A percentile compares a stretch with the other conserved stretches of the same genome.
phyloP scores from a whole-genome alignment of 2,113 vertebrate genomes.

The Chloropsis cyanopogon region DNA sequence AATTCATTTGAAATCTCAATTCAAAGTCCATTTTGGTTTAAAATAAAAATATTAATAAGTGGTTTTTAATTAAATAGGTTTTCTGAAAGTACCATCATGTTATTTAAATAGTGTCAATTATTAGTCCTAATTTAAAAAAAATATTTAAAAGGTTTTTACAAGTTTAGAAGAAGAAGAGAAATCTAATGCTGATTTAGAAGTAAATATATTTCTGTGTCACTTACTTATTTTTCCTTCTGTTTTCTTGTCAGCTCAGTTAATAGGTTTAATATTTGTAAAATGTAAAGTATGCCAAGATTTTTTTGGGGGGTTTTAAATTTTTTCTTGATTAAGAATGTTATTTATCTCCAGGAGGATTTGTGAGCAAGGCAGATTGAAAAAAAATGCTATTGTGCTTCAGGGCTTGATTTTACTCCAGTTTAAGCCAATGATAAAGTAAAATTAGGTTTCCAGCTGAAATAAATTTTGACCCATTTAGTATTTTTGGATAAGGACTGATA shows the following conservation, averaged over 20 bases:
- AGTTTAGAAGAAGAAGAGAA: not conserved
- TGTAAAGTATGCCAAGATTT: not conserved
- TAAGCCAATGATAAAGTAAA: conserved; percentile 16
- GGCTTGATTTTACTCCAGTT: conserved; percentile 28
- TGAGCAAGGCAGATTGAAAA: not conserved
- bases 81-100: not conserved
- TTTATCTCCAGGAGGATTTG: not conserved
- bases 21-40: not conserved
- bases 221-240: not conserved
- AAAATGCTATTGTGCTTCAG: not conserved
- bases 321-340: not conserved
- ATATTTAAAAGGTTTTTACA: not conserved
- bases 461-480: conserved; percentile 22
- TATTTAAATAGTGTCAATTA: not conserved
- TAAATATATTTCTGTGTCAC: not conserved
- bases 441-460: not conserved
- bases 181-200: not conserved
- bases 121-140: not conserved
- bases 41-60: not conserved
- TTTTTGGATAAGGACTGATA: not conserved
- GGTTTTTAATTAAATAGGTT: not conserved
- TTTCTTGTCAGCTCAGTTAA: not conserved
- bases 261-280: not conserved
- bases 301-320: not conserved
- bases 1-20: not conserved